Evolutionary conservation across 1,140 invertebrate species (phyloP), one percentile per base, ranked within the genome.

Genomic region (Adoxophyes honmai): DNA sequence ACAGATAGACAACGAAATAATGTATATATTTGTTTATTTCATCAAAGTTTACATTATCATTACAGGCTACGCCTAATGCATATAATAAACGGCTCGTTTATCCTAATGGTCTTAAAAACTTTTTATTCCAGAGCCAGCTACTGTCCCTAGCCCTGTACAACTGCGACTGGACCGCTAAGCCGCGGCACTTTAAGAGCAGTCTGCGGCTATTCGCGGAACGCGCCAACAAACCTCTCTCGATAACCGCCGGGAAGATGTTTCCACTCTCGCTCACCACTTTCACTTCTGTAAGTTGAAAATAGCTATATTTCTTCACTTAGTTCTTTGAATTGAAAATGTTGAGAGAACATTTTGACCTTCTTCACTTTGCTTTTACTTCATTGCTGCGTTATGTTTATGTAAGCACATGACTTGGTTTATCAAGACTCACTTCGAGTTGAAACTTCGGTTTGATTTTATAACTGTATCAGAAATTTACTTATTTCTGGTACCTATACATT

Each of bases 191-290:
- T 60, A 88, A 85, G 62, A 64, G 64, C 6, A 76, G 60, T 55
- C 57, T 86, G 35, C 73, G 62, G 52, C 59, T 86, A 38, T 85
- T 88, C 56, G 69, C 81, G 60, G 70, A 73, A 55, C 65, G 78
- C 6, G 62, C 76, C 0, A 73, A 80, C 34, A 70, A 39, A 9
- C 72, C 78, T 4, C 66, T 85, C 36, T 59, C 67, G 1, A 62
- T 88, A 15, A 75, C 67, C 7, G 77, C 75, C 6, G 66, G 75
- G n/a, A 77, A 81, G 56, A 62, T 84, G 62, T 80, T 87, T 48
- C 68, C 69, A 28, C 51, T 87, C 11, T 78, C 79, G 35, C 67
- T 86, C 28, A 57, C 59, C n/a, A 85, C 75, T 9, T 87, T 86
- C 62, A 66, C 65, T 55, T 70, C 74, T 59, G 80, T 85, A 64